Percentiles rank a stretch among this genome's conserved stretches.
These are phyloP conservation scores for Rhinophrynus dorsalis DNA, from an alignment of 2,797 vertebrate genomes.

Conservation along the genomic window DNA sequence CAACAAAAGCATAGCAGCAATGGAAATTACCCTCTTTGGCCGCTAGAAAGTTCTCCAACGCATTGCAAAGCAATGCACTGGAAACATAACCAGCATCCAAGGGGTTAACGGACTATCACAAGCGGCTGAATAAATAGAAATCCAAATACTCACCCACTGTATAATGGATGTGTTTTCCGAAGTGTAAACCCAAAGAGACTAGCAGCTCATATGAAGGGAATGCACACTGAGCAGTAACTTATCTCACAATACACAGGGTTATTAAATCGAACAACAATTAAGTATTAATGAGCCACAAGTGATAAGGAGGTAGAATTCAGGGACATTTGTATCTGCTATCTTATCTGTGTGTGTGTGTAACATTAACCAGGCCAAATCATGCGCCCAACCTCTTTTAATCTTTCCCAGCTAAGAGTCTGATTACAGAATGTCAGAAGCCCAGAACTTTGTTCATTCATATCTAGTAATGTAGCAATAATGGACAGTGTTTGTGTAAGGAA, in stretches of 20 bases:
- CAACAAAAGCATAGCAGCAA: too few relatives aligned
- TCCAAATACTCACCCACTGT: slow-evolving; percentile 13
- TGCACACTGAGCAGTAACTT: slow-evolving; percentile 52
- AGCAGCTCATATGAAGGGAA: slow-evolving; percentile 39
- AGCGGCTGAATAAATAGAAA: too few relatives aligned
- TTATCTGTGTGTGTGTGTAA: slow-evolving; percentile 59
- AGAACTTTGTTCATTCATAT: slow-evolving; percentile 60
- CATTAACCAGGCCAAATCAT: slow-evolving; percentile 62
- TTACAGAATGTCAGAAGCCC: slow-evolving; percentile 51
- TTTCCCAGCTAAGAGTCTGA: slow-evolving; percentile 54
- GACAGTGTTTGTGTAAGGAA: slow-evolving; percentile 38
- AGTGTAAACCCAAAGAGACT: slow-evolving; percentile 8
- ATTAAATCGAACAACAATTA: slow-evolving; percentile 62
- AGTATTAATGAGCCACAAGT: slow-evolving; percentile 61
- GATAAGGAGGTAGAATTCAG: slow-evolving; percentile 63
- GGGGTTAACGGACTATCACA: too few relatives aligned
- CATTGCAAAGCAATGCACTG: too few relatives aligned
- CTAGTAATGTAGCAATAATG: slow-evolving; percentile 51
- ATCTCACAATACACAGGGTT: slow-evolving; percentile 58
- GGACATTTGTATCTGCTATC: slow-evolving; percentile 60
- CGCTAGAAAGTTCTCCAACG: too few relatives aligned
- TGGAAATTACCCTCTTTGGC: too few relatives aligned
- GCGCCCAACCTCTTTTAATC: slow-evolving; percentile 52
- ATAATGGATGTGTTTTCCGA: not conserved
- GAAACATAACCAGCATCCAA: too few relatives aligned